phyloP scores from a whole-genome alignment of 2,888 invertebrate species.

The Epinotia demarniana region DNA sequence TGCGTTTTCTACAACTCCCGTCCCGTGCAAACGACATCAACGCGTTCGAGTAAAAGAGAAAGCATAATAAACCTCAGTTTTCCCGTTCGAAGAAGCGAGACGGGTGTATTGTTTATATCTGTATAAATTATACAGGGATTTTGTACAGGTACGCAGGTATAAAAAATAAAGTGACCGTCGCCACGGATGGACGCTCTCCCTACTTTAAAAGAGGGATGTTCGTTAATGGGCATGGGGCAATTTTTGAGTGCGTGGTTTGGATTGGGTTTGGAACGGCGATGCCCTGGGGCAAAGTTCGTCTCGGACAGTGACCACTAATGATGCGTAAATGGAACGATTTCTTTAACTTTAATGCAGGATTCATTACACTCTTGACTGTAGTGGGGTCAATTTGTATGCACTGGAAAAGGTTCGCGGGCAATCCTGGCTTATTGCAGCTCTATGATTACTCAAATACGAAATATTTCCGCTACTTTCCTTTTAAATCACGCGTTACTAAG shows the following conservation, averaged over 20 bases:
- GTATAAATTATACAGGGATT: constrained; percentile 77
- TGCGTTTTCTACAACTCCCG: constrained; percentile 57
- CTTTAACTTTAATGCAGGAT: constrained; percentile 55
- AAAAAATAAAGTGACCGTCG: constrained; percentile 60
- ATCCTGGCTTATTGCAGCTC: background rate
- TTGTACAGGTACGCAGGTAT: constrained; percentile 73
- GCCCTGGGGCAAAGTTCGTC: constrained; percentile 68
- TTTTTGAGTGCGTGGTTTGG: constrained; percentile 67
- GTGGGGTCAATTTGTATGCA: constrained; percentile 22
- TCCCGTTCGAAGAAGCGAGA: constrained; percentile 69
- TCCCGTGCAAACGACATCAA: constrained; percentile 80
- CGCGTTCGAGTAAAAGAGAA: constrained; percentile 69
- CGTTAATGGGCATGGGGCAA: constrained; percentile 58
- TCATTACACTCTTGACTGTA: constrained; percentile 38
- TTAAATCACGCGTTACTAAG: too few relatives aligned
- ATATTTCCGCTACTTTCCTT: background rate
- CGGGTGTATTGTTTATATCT: constrained; percentile 69
- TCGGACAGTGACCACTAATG: constrained; percentile 74
- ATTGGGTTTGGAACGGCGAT: constrained; percentile 56
- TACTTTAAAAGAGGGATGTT: constrained; percentile 72
- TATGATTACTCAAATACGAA: background rate
- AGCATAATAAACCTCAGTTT: constrained; percentile 54
- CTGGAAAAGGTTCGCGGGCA: background rate
- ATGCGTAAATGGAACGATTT: constrained; percentile 70
- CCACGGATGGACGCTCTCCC: constrained; percentile 80